A percentile compares a stretch with the other conserved stretches of the same genome.
These are phyloP conservation scores for Microcebus lehilahytsara DNA, from an alignment of 2,113 vertebrate species.

Conservation along the genomic window DNA sequence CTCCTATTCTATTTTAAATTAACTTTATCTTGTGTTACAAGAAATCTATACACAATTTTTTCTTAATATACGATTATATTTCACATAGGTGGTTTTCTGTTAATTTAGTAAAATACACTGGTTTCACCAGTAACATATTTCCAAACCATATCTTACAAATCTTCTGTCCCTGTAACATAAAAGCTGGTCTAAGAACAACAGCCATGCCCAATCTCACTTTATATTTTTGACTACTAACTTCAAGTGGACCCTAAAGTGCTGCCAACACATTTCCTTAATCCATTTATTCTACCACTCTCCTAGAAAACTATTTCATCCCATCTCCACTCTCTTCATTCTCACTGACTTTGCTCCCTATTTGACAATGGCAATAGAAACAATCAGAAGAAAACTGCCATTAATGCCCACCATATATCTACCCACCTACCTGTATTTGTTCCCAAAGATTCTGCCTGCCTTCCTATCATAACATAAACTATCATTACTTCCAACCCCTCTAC, in stretches of 20 bases:
- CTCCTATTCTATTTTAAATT: background rate
- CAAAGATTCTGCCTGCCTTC: background rate
- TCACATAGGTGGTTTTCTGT: background rate
- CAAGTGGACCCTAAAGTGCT: background rate
- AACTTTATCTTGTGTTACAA: background rate
- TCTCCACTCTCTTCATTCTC: background rate
- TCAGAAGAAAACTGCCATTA: background rate
- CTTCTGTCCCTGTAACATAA: background rate
- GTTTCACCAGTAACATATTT: background rate
- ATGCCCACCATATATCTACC: background rate
- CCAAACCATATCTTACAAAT: background rate
- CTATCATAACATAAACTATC: background rate
- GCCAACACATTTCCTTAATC: background rate
- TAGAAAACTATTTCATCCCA: background rate
- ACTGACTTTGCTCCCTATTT: background rate
- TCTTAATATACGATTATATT: background rate
- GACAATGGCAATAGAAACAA: background rate
- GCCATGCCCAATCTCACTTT: background rate
- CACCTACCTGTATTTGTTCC: background rate
- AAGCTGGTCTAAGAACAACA: background rate
- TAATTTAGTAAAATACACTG: background rate
- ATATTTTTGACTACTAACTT: background rate
- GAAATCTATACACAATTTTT: background rate
- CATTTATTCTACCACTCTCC: background rate
- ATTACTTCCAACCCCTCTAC: background rate